Base-by-base conservation (phyloP, 2,113 vertebrate genomes). In the Myxocyprinus asiaticus region DNA sequence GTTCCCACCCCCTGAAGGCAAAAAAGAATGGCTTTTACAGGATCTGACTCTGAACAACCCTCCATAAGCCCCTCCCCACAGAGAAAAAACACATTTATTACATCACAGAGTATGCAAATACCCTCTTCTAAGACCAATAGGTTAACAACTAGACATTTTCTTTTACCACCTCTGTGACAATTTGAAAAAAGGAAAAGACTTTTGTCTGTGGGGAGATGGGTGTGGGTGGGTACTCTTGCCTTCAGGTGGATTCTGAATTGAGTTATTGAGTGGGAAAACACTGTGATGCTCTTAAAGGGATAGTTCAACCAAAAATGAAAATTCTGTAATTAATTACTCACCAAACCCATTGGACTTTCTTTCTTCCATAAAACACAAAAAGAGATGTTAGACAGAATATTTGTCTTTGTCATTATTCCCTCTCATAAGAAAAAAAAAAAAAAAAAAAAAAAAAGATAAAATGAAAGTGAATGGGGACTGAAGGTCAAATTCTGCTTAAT, bases 21-120 rank as follows among this genome's bases (percentile, higher is more conserved):
- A 93, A 94, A 93, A 93, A 94, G 92, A 94, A 94, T 90, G 91
- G 89, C 92, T 94, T 94, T 94, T 94, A 94, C 92, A 94, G 93
- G 91, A 92, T 92, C 91, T 93, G 91, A 92, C 91, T 93, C 91
- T 89, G 90, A 91, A 91, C 85, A 88, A 88, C 90, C 90, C 90
- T 90, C 87, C 88, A 90, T 87, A 91, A 74, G 83, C 89, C 91
- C 91, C 90, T 90, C 90, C 91, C 90, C 90, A 91, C 90, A 93
- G 88, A 91, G 77, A 91, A 90, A 88, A 86, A 86, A 88, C 68
- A 81, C 70, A 65, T 70, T 70, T 67, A 7, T 9, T n/a, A 75
- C 67, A 75, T 70, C 68, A 74, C 75, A 84, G 61, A 81, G 51
- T 81, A 78, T 45, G 71, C 65, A 76, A 68, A 48, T 61, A 70